Conservation (phyloP, 1,140 invertebrate species). For the Drosophila obscura region DNA sequence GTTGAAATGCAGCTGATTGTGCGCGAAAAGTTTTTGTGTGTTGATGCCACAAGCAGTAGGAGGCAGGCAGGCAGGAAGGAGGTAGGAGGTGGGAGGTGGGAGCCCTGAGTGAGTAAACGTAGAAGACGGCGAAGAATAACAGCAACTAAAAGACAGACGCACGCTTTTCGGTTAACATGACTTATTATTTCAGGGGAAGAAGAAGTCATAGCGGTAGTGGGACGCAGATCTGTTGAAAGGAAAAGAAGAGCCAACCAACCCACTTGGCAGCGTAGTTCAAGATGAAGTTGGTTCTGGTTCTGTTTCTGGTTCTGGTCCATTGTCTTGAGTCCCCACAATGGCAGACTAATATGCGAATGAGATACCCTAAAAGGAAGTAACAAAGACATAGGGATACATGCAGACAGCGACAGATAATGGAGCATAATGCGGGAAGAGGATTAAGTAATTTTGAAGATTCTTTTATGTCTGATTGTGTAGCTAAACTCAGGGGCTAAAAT, state of each 20-base stretch:
- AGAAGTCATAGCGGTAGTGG: constrained; percentile 37
- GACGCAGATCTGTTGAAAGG: neutral
- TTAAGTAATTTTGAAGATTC: neutral
- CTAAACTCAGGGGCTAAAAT: neutral
- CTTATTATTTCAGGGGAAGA: constrained; percentile 68
- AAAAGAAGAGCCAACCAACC: constrained; percentile 15
- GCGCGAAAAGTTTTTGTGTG: constrained; percentile 75
- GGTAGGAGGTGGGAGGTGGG: constrained; percentile 2
- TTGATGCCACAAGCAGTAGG: constrained; percentile 26
- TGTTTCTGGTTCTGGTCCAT: no score
- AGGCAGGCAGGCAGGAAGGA: neutral
- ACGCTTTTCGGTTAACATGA: constrained; percentile 78
- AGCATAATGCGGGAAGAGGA: no score
- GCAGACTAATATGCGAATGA: constrained; percentile 31
- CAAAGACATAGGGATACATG: no score
- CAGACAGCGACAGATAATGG: no score
- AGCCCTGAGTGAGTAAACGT: constrained; percentile 6
- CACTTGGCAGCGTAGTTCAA: constrained; percentile 59
- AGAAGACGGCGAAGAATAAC: constrained; percentile 18
- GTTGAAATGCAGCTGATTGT: constrained; percentile 81
- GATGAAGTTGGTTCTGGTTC: constrained; percentile 43
- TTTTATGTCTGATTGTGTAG: neutral
- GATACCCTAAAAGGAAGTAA: constrained; percentile 17
- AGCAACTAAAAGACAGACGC: constrained; percentile 60
- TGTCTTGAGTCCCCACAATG: constrained; percentile 21